These are phyloP conservation scores for Archilochus colubris DNA, from an alignment of 2,113 vertebrate species.

Conservation along the genomic window DNA sequence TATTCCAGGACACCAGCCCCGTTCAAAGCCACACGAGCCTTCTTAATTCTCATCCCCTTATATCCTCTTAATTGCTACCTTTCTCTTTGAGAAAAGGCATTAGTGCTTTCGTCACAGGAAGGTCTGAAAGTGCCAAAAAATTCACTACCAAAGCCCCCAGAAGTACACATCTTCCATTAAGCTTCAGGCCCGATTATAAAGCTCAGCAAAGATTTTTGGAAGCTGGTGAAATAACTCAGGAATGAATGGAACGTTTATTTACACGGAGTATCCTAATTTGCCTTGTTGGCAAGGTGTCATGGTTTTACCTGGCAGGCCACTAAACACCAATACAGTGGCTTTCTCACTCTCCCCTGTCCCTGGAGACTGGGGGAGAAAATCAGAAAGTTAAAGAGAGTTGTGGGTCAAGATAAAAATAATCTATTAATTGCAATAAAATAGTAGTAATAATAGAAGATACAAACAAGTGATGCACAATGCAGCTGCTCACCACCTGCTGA, in stretches of 20 bases:
- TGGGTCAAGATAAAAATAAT: too few relatives aligned
- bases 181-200: not conserved
- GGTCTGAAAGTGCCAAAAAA: not conserved
- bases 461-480: too few relatives aligned
- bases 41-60: not conserved
- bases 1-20: not conserved
- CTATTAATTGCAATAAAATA: too few relatives aligned
- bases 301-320: too few relatives aligned
- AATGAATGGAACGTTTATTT: not conserved
- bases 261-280: not conserved
- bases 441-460: too few relatives aligned
- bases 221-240: not conserved
- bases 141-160: too few relatives aligned
- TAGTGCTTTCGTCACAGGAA: not conserved
- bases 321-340: too few relatives aligned
- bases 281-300: not conserved
- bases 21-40: accelerated
- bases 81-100: accelerated
- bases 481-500: too few relatives aligned
- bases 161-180: not conserved
- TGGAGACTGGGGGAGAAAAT: too few relatives aligned
- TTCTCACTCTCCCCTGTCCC: too few relatives aligned
- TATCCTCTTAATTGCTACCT: not conserved
- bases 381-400: too few relatives aligned
- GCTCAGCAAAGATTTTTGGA: not conserved